Percentiles rank a stretch among this genome's conserved stretches.
phyloP scores from a whole-genome alignment of 2,113 vertebrate species.

The Seriola quinqueradiata region DNA sequence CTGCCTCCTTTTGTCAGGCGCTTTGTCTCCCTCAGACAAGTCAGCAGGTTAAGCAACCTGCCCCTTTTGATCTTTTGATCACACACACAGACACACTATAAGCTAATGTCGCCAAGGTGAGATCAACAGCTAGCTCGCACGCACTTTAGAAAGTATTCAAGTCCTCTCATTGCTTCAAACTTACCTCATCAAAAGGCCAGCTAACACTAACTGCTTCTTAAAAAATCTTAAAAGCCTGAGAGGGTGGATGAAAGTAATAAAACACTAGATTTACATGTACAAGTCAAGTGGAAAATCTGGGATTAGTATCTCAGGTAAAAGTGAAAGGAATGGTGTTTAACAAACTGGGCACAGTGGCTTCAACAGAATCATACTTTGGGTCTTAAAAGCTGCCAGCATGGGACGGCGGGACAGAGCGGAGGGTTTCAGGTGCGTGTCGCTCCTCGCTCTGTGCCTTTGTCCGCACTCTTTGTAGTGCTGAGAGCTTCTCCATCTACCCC shows the following conservation, averaged over 20 bases:
- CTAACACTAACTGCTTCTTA: constrained; percentile 38
- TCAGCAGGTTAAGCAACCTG: constrained; percentile 82
- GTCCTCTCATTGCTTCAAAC: constrained; percentile 50
- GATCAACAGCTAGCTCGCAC: constrained; percentile 54
- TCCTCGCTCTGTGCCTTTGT: constrained; percentile 67
- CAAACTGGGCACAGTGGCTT: constrained; percentile 51
- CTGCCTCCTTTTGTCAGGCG: constrained; percentile 76
- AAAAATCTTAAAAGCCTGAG: constrained; percentile 54
- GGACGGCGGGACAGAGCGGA: constrained; percentile 40
- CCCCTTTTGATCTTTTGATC: constrained; percentile 79
- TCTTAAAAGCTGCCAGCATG: constrained; percentile 61
- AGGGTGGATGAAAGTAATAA: constrained; percentile 44
- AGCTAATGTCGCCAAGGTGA: constrained; percentile 56
- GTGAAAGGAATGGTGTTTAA: constrained; percentile 47
- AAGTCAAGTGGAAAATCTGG: constrained; percentile 55
- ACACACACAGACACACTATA: constrained; percentile 48
- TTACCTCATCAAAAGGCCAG: constrained; percentile 60
- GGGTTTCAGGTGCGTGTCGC: constrained; percentile 67
- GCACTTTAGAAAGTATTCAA: constrained; percentile 33
- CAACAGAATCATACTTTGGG: constrained; percentile 55
- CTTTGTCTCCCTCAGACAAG: constrained; percentile 77
- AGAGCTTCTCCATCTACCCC: constrained; percentile 71
- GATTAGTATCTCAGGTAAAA: constrained; percentile 51
- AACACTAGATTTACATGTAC: constrained; percentile 18
- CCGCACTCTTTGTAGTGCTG: constrained; percentile 71